A percentile compares a stretch with the other conserved stretches of the same genome.
These are phyloP conservation scores for Tupaia tana DNA, from an alignment of 2,113 vertebrate species.

Conservation along the genomic window DNA sequence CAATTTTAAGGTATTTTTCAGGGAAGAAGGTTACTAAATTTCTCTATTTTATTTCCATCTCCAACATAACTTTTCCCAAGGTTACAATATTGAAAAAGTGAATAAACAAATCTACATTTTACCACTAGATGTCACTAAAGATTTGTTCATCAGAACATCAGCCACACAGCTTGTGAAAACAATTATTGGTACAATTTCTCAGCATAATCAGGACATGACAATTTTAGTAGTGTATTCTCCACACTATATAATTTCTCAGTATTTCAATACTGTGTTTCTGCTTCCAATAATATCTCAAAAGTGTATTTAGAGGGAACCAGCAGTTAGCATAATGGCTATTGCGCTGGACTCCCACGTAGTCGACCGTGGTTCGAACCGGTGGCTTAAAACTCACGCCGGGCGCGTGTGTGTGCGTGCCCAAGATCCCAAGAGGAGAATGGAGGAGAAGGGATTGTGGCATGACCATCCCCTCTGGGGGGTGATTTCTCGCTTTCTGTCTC, in stretches of 20 bases:
- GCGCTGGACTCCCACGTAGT: too few relatives aligned
- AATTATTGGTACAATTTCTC: neutral
- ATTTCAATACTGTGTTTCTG: neutral
- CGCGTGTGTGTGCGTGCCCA: too few relatives aligned
- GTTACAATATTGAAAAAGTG: neutral
- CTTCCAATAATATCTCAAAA: neutral
- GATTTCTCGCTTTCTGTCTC: too few relatives aligned
- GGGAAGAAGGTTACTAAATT: neutral
- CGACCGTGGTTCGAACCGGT: too few relatives aligned
- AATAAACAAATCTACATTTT: neutral
- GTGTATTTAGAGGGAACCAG: too few relatives aligned
- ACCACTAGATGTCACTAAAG: conserved; percentile 80
- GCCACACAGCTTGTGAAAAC: fast-evolving
- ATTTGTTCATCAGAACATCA: neutral
- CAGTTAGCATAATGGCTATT: too few relatives aligned
- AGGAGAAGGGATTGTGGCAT: too few relatives aligned
- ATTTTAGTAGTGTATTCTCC: neutral
- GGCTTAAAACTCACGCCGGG: too few relatives aligned
- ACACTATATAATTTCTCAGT: neutral
- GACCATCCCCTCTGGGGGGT: too few relatives aligned
- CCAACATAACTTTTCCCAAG: neutral
- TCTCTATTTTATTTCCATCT: neutral
- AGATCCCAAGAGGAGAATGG: too few relatives aligned
- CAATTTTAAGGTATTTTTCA: neutral
- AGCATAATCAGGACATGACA: neutral